Evolutionary conservation across 1,140 invertebrate species (phyloP).

Genomic region (Bombus pascuorum): DNA sequence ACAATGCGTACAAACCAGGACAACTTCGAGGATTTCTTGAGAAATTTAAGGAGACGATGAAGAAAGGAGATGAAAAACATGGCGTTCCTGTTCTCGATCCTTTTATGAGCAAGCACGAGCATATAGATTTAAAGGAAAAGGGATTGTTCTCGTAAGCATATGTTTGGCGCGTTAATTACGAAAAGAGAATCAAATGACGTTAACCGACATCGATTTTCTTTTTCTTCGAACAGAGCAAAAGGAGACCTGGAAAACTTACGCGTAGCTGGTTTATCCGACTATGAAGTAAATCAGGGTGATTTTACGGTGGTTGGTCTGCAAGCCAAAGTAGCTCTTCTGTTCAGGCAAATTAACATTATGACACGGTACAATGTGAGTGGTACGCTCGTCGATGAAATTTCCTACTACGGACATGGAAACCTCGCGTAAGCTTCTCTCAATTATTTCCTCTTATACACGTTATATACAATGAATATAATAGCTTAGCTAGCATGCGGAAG

Average conservation of each 20-base stretch:
- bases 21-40: not conserved
- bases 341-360: not conserved
- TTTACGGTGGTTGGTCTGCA: not conserved
- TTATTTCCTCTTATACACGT: not conserved
- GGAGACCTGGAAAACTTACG: not conserved
- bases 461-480: not conserved
- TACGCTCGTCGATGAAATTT: not conserved
- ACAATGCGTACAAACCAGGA: not conserved
- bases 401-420: conserved; percentile 29
- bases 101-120: accelerated
- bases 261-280: conserved; percentile 30
- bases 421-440: not conserved
- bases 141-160: conserved; percentile 34
- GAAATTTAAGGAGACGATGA: conserved; percentile 7
- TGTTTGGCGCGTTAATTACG: not conserved
- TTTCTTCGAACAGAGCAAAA: not conserved
- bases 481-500: too few species aligned
- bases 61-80: not conserved
- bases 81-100: conserved; percentile 61
- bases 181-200: not conserved
- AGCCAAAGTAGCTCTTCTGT: conserved; percentile 19
- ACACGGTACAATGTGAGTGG: not conserved
- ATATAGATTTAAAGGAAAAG: not conserved
- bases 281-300: not conserved
- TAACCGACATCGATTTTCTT: not conserved